Base-by-base conservation (phyloP, 2,888 invertebrate genomes). In the Ganaspis brasiliensis region DNA sequence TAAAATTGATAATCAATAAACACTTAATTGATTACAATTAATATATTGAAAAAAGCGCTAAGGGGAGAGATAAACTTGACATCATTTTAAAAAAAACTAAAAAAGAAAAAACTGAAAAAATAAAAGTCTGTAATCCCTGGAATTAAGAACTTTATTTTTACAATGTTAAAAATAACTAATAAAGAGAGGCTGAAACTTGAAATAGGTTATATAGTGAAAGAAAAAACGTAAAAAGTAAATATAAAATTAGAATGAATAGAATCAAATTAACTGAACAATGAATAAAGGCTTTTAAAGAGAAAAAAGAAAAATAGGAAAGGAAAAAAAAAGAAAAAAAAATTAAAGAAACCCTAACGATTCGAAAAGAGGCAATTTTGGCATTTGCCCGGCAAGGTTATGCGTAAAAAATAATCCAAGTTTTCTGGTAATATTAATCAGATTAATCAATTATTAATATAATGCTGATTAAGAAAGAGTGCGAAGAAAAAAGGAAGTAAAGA, bases 391-490 rank as follows among this genome's bases (percentile, higher is more conserved):
- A 63, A n/a, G 14, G 19, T 40, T 67, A 35, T 24, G 74, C 67
- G 40, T 37, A 31, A 74, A 24, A 31, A 63, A 56, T 24, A 55
- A 37, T 63, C 63, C 37, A 67, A 40, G 21, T 76, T 75, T 72
- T 74, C 81, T 80, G 75, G 81, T 82, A 81, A 82, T 76, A 74
- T 81, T 83, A 82, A 80, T 81, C 63, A 82, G 83, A 86, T 86
- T 83, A 85, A 84, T 86, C 73, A 77, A 83, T 82, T 82, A 82
- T 83, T 82, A 81, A 82, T 85, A 85, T 86, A 82, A 87, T 87
- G 84, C 83, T 88, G 86, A 88, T 88, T 87, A 89, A 86, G 85
- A 86, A 85, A 81, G 83, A 87, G 84, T 85, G 86, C 85, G 83
- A 86, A 84, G 82, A 84, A 81, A 80, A 79, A 77, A 81, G 76